Percentiles rank a stretch among this genome's conserved stretches.
Evolutionary conservation across 2,797 vertebrate genomes (phyloP).

Genomic region (Dallia pectoralis): DNA sequence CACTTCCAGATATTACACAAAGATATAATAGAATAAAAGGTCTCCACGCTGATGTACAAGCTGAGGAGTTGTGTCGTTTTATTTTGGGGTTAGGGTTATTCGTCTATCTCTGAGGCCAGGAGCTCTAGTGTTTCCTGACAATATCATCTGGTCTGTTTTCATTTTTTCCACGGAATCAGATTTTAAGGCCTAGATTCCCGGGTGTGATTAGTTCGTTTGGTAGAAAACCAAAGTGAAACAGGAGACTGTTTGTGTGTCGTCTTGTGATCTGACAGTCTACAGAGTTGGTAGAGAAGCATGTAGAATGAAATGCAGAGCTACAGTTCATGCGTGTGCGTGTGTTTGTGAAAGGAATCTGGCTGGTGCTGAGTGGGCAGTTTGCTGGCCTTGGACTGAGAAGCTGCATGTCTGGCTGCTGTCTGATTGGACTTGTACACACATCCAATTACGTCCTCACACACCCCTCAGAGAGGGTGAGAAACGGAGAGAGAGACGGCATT

Average conservation of each 20-base stretch:
- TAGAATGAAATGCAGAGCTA: neutral
- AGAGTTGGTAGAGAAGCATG: neutral
- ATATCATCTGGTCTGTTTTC: neutral
- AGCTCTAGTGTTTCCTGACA: neutral
- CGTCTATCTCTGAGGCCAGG: neutral
- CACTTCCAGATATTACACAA: neutral
- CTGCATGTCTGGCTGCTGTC: neutral
- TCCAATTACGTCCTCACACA: neutral
- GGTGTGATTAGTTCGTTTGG: neutral
- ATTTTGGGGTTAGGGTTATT: neutral
- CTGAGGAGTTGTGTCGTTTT: neutral
- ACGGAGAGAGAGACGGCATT: neutral
- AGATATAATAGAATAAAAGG: neutral
- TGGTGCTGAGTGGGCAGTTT: neutral
- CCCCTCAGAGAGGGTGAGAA: neutral
- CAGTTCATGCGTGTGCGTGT: neutral
- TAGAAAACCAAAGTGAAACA: neutral
- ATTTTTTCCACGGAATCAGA: neutral
- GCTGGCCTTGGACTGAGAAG: neutral
- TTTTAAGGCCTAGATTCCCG: neutral
- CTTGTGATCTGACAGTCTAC: neutral
- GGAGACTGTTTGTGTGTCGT: neutral
- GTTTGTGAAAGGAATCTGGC: neutral
- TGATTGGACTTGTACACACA: too few relatives aligned
- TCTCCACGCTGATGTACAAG: neutral